Evolutionary conservation across 2,113 vertebrate species (phyloP).

Genomic region (Climacteris rufus): DNA sequence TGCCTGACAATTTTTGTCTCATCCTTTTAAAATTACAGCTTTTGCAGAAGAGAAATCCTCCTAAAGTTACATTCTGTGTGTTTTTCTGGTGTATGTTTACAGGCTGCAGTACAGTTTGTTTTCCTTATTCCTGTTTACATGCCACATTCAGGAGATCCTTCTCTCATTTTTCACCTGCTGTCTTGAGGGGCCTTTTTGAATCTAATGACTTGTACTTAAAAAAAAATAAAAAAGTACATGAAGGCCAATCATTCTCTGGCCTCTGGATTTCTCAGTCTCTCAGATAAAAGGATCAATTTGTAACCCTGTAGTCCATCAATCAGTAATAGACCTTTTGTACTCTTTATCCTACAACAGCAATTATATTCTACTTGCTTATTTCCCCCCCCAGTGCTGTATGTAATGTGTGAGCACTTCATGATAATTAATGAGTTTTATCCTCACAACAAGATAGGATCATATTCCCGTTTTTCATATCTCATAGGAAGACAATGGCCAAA

Average conservation of each 20-base stretch:
- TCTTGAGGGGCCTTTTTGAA: neutral
- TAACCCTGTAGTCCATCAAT: neutral
- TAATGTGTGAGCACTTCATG: neutral
- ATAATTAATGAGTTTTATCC: conserved; percentile 17
- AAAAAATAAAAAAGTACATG: neutral
- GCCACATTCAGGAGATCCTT: neutral
- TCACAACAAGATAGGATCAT: neutral
- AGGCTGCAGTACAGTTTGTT: neutral
- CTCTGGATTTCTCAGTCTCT: neutral
- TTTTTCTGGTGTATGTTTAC: neutral
- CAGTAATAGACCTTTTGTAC: neutral
- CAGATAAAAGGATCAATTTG: neutral
- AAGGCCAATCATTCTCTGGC: neutral
- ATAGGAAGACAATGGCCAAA: neutral
- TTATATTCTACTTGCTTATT: conserved; percentile 6
- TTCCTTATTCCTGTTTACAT: neutral
- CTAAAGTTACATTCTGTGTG: neutral
- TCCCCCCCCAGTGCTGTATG: fast-evolving
- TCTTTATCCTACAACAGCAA: neutral
- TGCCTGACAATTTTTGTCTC: neutral
- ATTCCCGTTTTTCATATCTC: conserved; percentile 2
- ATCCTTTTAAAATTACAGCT: neutral
- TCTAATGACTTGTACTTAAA: neutral
- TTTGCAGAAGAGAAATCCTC: neutral
- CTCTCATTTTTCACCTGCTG: neutral